Base-by-base conservation (phyloP, 2,888 invertebrate genomes). In the Drosophila birchii region DNA sequence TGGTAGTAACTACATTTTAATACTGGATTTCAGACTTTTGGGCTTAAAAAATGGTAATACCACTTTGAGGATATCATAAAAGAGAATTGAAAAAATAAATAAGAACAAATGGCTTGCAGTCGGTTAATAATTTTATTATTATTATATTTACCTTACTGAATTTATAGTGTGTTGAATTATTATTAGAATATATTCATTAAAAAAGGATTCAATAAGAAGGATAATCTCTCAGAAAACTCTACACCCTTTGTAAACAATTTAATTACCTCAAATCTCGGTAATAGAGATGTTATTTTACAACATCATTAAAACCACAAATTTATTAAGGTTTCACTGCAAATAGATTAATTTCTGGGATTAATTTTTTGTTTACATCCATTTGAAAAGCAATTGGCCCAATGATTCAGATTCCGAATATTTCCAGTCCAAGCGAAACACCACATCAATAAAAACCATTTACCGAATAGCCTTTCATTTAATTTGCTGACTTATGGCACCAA, bases 381-480 rank as follows among this genome's bases (percentile, higher is more conserved):
- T 29, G n/a, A 36, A 36, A 38, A 36, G 11, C 26, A 23, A 41
- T 69, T 26, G 20, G 20, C n/a, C 29, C 39, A 68, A 36, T 12
- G 44, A 47, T 39, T 47, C 23, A 34, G 44, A 47, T 39, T 47
- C 23, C 18, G n/a, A 34, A 26, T 39, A 45, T 66, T 68, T 23
- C 3, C 8, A 67, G 20, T 14, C 14, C n/a, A 47, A 47, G 11
- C 47, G 38, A 36, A 53, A 53, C 36, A 53, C 34, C 34, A 26
- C 36, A 36, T 68, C 38, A 68, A 69, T 56, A 41, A 69, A 67
- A 68, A 23, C 64, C 64, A 63, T 64, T 66, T 66, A 63, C 51
- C 64, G 16, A 66, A 69, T 57, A 49, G 58, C 47, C 71, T 38
- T 58, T 69, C 32, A 51, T 44, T 69, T 70, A 66, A 36, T 49